phyloP scores from a whole-genome alignment of 2,113 vertebrate genomes.

The Corythoichthys intestinalis region DNA sequence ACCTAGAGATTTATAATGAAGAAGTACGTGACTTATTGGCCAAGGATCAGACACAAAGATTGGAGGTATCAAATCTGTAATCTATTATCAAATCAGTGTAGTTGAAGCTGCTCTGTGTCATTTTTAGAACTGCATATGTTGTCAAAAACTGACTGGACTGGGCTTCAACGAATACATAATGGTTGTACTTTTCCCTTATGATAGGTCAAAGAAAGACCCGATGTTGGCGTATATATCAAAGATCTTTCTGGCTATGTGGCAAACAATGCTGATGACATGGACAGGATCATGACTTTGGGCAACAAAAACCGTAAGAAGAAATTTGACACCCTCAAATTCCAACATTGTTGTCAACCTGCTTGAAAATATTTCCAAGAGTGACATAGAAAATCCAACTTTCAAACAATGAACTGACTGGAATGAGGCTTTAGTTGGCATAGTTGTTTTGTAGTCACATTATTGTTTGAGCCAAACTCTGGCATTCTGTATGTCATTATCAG shows the following conservation, averaged over 20 bases:
- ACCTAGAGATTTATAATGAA: slow-evolving; percentile 98
- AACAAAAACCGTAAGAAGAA: slow-evolving; percentile 92
- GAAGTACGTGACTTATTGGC: slow-evolving; percentile 93
- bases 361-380: not conserved
- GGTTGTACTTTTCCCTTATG: not conserved
- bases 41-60: slow-evolving; percentile 92
- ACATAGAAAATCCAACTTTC: not conserved
- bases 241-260: slow-evolving; percentile 96
- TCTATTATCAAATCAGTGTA: not conserved
- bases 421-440: not conserved
- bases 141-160: not conserved
- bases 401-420: not conserved
- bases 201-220: slow-evolving; percentile 97
- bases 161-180: not conserved
- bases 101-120: not conserved
- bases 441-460: not conserved
- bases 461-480: not conserved
- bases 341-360: not conserved
- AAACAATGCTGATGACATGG: slow-evolving; percentile 99
- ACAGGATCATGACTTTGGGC: slow-evolving; percentile 96
- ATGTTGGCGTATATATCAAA: slow-evolving; percentile 98
- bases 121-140: not conserved
- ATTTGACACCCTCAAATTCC: not conserved
- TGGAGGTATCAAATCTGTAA: slow-evolving; percentile 79
- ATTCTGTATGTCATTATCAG: slow-evolving; percentile 48